Percentiles rank a stretch among this genome's conserved stretches.
phyloP scores from a whole-genome alignment of 2,888 invertebrate species.

The Sinodicranocentrus sp. region DNA sequence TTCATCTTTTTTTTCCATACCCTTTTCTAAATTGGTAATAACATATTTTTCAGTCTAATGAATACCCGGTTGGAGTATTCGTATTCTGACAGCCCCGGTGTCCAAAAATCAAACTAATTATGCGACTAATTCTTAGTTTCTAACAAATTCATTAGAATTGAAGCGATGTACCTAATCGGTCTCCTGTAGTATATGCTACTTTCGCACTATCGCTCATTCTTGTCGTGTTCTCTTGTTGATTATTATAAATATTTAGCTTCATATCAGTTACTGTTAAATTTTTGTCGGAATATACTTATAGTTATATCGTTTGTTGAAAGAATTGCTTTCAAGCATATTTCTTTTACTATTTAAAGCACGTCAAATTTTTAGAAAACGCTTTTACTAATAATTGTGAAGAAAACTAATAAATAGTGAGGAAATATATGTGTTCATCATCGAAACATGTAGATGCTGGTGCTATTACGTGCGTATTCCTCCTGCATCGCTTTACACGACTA shows the following conservation, averaged over 20 bases:
- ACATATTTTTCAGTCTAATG: too few relatives aligned
- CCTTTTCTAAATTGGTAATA: background rate
- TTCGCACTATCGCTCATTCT: constrained; percentile 5
- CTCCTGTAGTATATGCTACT: too few relatives aligned
- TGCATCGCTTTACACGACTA: constrained; percentile 49
- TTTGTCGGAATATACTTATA: background rate
- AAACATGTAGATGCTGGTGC: constrained; percentile 41
- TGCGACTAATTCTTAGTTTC: too few relatives aligned
- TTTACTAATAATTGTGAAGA: too few relatives aligned
- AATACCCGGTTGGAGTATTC: background rate
- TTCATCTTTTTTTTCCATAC: background rate
- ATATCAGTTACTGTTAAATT: too few relatives aligned
- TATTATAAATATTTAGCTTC: too few relatives aligned
- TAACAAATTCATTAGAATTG: too few relatives aligned
- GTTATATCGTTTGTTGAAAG: background rate
- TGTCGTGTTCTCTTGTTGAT: constrained; percentile 1
- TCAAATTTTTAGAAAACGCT: too few relatives aligned
- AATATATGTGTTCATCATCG: constrained; percentile 57
- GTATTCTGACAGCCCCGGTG: background rate
- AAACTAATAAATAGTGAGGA: constrained; percentile 49
- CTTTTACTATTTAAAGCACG: too few relatives aligned
- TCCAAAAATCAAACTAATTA: background rate
- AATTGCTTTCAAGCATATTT: background rate
- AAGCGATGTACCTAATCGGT: too few relatives aligned
- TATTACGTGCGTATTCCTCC: constrained; percentile 33